Evolutionary conservation across 2,113 vertebrate genomes (phyloP).

Genomic region (Chrysemys picta): DNA sequence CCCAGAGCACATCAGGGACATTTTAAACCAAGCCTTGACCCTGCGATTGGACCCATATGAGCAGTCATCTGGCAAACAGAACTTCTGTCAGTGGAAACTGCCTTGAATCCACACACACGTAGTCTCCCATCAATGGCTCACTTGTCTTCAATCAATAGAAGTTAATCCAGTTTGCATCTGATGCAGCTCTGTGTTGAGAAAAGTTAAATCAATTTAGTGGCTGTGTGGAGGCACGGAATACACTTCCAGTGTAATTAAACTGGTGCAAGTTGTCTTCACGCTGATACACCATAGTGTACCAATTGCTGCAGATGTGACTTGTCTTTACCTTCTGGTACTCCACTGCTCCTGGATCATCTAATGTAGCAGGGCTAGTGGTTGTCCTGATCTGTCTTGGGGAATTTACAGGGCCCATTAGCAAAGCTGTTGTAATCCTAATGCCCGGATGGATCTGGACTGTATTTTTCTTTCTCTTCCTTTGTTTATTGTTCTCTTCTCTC

Average conservation of each 20-base stretch:
- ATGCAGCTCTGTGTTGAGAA: background rate
- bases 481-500: background rate
- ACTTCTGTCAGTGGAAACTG: background rate
- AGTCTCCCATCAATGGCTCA: background rate
- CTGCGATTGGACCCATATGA: background rate
- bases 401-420: background rate
- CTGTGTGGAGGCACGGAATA: background rate
- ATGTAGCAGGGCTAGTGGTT: background rate
- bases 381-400: background rate
- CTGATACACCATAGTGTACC: background rate
- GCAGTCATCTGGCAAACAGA: background rate
- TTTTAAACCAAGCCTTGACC: background rate
- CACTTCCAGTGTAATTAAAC: background rate
- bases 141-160: background rate
- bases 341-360: background rate
- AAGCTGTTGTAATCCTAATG: background rate
- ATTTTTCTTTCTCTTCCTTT: background rate
- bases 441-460: background rate
- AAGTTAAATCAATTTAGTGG: background rate
- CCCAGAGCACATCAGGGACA: background rate
- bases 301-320: background rate
- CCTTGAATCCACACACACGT: background rate
- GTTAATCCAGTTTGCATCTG: background rate
- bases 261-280: background rate
- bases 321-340: background rate